Conservation (phyloP, 2,888 invertebrate genomes). For the Brachyopa scutellaris region DNA sequence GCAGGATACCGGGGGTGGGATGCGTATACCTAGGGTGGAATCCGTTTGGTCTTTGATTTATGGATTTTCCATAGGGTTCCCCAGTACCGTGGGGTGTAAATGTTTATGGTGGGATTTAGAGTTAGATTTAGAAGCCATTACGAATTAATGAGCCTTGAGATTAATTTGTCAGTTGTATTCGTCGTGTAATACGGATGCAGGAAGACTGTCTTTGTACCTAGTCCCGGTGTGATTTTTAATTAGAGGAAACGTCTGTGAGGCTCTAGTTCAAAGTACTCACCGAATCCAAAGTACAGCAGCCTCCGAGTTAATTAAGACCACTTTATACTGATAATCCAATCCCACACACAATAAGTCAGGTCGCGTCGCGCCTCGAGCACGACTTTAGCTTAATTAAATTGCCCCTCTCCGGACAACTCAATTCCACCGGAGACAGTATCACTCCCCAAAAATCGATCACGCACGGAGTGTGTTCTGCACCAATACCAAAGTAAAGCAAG, state of each 20-base stretch:
- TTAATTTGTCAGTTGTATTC: constrained; percentile 59
- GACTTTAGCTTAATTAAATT: constrained; percentile 70
- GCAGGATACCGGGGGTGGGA: constrained; percentile 4
- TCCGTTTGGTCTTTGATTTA: constrained; percentile 59
- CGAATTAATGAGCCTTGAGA: constrained; percentile 71
- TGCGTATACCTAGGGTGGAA: constrained; percentile 16
- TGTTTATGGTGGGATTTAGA: constrained; percentile 64
- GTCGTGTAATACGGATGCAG: constrained; percentile 17
- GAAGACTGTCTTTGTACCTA: not conserved
- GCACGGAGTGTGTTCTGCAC: constrained; percentile 39
- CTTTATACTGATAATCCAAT: constrained; percentile 54
- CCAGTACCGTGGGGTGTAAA: constrained; percentile 16
- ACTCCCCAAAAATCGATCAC: constrained; percentile 66
- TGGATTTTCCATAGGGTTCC: constrained; percentile 16
- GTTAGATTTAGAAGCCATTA: constrained; percentile 62
- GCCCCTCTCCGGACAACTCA: constrained; percentile 67
- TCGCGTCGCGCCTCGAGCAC: constrained; percentile 59
- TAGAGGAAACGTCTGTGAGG: not conserved
- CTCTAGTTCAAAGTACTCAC: no score
- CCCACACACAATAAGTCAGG: constrained; percentile 56
- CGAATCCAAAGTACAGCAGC: no score
- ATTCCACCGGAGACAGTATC: constrained; percentile 63
- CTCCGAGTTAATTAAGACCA: no score
- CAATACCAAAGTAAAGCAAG: not conserved
- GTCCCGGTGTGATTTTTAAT: constrained; percentile 12